Evolutionary conservation across 1,140 invertebrate species (phyloP).

Genomic region (Tribolium castaneum): DNA sequence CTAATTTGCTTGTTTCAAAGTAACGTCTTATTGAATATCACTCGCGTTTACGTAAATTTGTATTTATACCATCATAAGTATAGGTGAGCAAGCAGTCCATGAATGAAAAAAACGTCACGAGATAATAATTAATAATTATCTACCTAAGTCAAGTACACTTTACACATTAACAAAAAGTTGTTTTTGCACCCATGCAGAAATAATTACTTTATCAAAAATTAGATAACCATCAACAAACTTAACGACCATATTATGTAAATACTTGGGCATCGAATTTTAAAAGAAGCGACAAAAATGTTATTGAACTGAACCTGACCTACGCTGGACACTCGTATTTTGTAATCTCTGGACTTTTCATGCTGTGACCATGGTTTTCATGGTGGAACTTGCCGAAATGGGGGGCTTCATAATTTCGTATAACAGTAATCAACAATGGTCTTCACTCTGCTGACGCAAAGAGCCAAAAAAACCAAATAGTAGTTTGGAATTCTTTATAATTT

Average conservation of each 20-base stretch:
- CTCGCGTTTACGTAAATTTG: background rate
- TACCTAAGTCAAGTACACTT: background rate
- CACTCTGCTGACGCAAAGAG: background rate
- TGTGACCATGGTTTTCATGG: background rate
- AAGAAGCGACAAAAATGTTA: background rate
- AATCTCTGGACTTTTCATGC: no score
- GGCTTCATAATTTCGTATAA: background rate
- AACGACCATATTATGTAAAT: background rate
- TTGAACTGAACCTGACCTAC: background rate
- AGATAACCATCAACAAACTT: background rate
- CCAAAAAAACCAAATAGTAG: background rate
- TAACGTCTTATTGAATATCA: background rate
- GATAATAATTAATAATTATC: background rate
- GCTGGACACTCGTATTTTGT: no score
- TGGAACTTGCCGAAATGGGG: background rate
- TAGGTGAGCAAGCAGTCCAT: background rate
- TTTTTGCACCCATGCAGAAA: background rate
- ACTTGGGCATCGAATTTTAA: background rate
- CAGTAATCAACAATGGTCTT: background rate
- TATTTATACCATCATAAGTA: background rate
- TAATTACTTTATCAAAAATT: background rate
- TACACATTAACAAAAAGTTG: background rate
- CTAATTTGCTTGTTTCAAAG: background rate
- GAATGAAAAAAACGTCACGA: background rate
- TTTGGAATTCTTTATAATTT: background rate